phyloP scores from a whole-genome alignment of 2,888 invertebrate genomes.

The Tipula lateralis region DNA sequence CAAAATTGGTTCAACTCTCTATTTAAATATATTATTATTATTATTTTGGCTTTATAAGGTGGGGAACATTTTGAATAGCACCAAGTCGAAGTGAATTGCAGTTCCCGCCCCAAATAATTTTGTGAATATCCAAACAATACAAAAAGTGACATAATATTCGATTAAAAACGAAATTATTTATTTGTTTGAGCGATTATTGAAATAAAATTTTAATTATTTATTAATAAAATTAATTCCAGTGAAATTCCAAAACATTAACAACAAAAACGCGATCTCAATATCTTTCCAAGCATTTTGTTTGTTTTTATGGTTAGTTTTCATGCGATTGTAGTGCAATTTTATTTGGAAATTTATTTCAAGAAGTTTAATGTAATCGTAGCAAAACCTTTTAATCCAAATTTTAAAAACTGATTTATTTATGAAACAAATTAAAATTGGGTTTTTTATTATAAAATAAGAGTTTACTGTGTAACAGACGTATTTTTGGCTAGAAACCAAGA shows the following conservation, averaged over 20 bases:
- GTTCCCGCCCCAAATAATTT: background rate
- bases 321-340: background rate
- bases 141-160: background rate
- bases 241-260: background rate
- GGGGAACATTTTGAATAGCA: background rate
- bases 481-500: too few species aligned
- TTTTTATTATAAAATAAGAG: too few species aligned
- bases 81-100: background rate
- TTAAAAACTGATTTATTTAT: too few species aligned
- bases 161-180: background rate
- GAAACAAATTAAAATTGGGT: too few species aligned
- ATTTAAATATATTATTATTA: background rate
- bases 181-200: background rate
- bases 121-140: background rate
- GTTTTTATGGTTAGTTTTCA: background rate
- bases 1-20: background rate
- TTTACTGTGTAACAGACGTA: too few species aligned
- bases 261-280: background rate
- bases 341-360: background rate
- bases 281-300: background rate
- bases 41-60: background rate
- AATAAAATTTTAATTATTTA: background rate
- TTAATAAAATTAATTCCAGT: background rate
- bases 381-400: too few species aligned
- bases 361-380: background rate